Percentiles rank a stretch among this genome's conserved stretches.
Conservation (phyloP, 2,888 invertebrate species). For the Spodoptera picta region DNA sequence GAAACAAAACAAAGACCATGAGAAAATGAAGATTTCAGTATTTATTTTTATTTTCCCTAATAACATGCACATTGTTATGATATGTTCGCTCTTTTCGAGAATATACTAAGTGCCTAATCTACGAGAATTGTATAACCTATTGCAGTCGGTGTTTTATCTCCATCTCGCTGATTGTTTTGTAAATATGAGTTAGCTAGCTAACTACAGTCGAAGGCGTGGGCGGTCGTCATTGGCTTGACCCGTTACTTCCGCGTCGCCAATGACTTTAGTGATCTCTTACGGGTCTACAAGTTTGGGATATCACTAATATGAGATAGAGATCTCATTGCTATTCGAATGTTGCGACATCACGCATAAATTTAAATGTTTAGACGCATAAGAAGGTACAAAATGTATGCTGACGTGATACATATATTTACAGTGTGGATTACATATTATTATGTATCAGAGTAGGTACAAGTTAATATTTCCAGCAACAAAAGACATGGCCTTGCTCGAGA, state of each 20-base stretch:
- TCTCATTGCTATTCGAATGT: conserved; percentile 50
- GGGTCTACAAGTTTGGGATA: conserved; percentile 48
- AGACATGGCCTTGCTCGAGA: too few relatives aligned
- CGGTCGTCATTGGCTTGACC: conserved; percentile 60
- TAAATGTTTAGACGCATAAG: conserved; percentile 22
- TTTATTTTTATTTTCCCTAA: background rate
- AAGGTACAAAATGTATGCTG: conserved; percentile 24
- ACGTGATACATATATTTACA: background rate
- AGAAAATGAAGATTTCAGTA: background rate
- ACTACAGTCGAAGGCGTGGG: conserved; percentile 52
- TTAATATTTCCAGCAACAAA: too few relatives aligned
- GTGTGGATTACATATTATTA: too few relatives aligned
- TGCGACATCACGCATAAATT: conserved; percentile 28
- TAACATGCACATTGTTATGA: background rate
- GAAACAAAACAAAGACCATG: conserved; percentile 51
- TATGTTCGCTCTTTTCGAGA: conserved; percentile 3
- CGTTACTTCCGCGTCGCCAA: conserved; percentile 66
- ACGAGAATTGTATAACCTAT: too few relatives aligned
- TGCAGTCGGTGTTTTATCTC: conserved; percentile 15
- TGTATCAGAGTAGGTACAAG: too few relatives aligned
- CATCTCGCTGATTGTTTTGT: conserved; percentile 31
- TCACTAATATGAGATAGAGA: conserved; percentile 51
- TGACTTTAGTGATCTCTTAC: conserved; percentile 41
- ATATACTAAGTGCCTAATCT: too few relatives aligned
- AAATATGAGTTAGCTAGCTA: conserved; percentile 15